phyloP scores from a whole-genome alignment of 2,888 invertebrate species.

The Anticlea derivata region DNA sequence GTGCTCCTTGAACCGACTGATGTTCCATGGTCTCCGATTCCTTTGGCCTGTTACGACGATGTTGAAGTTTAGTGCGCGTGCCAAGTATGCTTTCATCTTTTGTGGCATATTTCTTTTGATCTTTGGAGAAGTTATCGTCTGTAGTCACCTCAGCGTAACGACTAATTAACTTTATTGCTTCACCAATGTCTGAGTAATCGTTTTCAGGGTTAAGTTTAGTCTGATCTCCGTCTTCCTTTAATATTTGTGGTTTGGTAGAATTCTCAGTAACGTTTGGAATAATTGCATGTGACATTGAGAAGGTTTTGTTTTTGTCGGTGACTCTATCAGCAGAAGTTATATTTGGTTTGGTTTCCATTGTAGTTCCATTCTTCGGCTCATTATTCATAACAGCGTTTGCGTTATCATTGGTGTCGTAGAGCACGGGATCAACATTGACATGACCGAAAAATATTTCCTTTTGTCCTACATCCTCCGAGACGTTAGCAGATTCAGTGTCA shows the following conservation, averaged over 20 bases:
- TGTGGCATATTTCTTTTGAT: conserved; percentile 58
- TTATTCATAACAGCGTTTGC: conserved; percentile 21
- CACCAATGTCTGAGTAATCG: conserved; percentile 77
- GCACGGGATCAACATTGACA: conserved; percentile 70
- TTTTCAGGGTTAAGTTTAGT: conserved; percentile 75
- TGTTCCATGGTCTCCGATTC: conserved; percentile 46
- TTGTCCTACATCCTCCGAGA: conserved; percentile 64
- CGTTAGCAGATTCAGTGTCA: conserved; percentile 46
- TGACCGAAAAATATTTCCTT: conserved; percentile 76
- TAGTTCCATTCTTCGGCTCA: conserved; percentile 35
- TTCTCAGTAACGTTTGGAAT: conserved; percentile 30
- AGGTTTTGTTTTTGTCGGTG: conserved; percentile 28
- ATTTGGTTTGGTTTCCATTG: conserved; percentile 37
- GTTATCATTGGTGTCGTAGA: conserved; percentile 50
- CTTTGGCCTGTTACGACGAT: conserved; percentile 70
- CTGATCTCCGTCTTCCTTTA: conserved; percentile 60
- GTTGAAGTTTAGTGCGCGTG: conserved; percentile 74
- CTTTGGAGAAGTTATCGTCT: conserved; percentile 74
- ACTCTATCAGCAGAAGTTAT: conserved; percentile 35
- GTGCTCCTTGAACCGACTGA: conserved; percentile 33
- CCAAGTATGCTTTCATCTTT: conserved; percentile 70
- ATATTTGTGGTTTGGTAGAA: conserved; percentile 42
- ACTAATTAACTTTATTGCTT: conserved; percentile 78
- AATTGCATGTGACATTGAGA: conserved; percentile 13
- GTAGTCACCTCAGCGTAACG: conserved; percentile 79